Base-by-base conservation (phyloP, 2,888 invertebrate genomes). In the Cotesia congregata region DNA sequence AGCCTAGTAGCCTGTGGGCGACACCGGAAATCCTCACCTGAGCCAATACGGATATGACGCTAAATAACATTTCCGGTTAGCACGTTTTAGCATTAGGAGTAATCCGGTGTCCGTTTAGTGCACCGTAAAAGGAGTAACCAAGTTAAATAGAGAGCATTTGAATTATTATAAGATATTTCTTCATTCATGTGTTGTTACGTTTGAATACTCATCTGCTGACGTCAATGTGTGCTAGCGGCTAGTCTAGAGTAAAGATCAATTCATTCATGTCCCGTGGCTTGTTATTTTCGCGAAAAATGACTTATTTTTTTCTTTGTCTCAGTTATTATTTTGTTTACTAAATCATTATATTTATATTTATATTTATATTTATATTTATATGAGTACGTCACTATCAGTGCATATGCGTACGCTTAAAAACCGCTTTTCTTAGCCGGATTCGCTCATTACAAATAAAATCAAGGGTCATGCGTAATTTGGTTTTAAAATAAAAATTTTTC, bases 1-100 rank as follows among this genome's bases (percentile, higher is more conserved):
- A 12, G 50, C 12, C 50, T 50, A 50, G 50, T 12, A 50, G 50
- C 50, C 50, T 50, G 50, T 78, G 77, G 77, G 77, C 78, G 78
- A 80, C 78, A 76, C 79, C 79, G 80, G 80, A 79, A 81, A 78
- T 77, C 77, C 65, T 74, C 76, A 81, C 78, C 79, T 80, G 78
- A 76, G 78, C 77, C 80, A 77, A 80, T 72, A 39, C 70, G 74
- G 73, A 69, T 64, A 20, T 70, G 60, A 50, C 50, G 50, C 12
- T 50, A 50, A 50, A 9, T 50, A 50, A 12, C 7, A 12, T 50
- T 50, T 50, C 50, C 50, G 50, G 50, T 9, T 50, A 7, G 50
- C 7, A 50, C 50, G 7, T 7, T 50, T 50, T 50, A 50, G 50
- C 50, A 50, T 50, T 30, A 30, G 30, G 3, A 50, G 50, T 50